Evolutionary conservation across 2,797 vertebrate species (phyloP), one percentile per base, ranked within the genome.

Genomic region (Hypotaenidia philippensis): DNA sequence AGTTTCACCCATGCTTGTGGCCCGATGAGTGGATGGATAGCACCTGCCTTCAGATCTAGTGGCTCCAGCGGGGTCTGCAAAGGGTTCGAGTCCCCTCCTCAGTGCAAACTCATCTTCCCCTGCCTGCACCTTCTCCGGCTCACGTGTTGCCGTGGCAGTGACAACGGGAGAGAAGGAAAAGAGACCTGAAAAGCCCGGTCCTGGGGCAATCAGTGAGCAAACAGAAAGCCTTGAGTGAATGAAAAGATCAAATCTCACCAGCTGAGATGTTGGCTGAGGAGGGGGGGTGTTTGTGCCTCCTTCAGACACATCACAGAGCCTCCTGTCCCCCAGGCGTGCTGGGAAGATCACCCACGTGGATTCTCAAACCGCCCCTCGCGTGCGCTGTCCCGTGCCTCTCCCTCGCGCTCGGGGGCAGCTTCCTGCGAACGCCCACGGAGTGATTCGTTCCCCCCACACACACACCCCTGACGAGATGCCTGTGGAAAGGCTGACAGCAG

Each of bases 321-420:
- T 76, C 89, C 77, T 6, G 83, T n/a, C 11, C 50, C 75, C 82
- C 41, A 7, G 60, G 44, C 45, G 76, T 31, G 49, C 56, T 83
- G 78, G 88, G 86, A 84, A 59, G 87, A 72, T 75, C 89, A 64
- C 90, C 91, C 96, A 93, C 88, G 0, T 57, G 89, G 91, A 92
- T 93, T 87, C 91, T 60, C 75, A 70, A 74, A 1, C 65, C 36
- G 2, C 64, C 80, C 76, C 77, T 69, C 16, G 2, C 13, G 84
- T 70, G 72, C 18, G 13, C 41, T 82, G 95, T 84, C 95, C 93
- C 45, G 5, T 55, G 74, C 94, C 53, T 90, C 94, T 94, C 94
- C 90, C 92, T 86, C 55, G 3, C 18, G 0, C 80, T 90, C n/a
- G 56, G 95, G 87, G 89, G 94, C 34, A 66, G 89, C 84, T 93